A percentile compares a stretch with the other conserved stretches of the same genome.
Evolutionary conservation across 1,140 invertebrate genomes (phyloP).

Genomic region (Drosophila guanche): DNA sequence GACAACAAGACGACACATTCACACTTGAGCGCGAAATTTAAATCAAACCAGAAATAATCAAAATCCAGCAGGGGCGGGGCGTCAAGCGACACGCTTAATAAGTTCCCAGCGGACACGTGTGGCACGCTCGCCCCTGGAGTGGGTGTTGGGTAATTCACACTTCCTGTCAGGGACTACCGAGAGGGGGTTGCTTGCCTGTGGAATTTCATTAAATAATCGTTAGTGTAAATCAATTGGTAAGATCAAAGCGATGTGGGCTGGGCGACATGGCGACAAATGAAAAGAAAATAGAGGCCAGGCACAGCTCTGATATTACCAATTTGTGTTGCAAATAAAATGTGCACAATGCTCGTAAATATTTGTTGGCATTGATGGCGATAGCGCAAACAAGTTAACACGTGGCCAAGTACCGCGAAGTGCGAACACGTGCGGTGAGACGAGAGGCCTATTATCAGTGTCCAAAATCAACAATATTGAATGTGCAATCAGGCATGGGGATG

Average conservation of each 20-base stretch:
- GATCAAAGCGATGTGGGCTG: slow-evolving; percentile 71
- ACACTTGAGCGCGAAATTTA: slow-evolving; percentile 22
- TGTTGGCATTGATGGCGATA: slow-evolving; percentile 53
- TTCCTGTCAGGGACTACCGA: slow-evolving; percentile 53
- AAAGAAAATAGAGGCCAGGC: slow-evolving; percentile 63
- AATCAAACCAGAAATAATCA: slow-evolving; percentile 45
- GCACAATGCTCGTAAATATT: slow-evolving; percentile 57
- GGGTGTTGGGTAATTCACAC: slow-evolving; percentile 74
- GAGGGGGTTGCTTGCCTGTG: slow-evolving; percentile 8
- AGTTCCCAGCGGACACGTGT: slow-evolving; percentile 58
- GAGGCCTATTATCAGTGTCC: slow-evolving; percentile 67
- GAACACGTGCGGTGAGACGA: slow-evolving; percentile 62
- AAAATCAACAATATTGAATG: slow-evolving; percentile 73
- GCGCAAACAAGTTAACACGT: slow-evolving; percentile 64
- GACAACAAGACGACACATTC: slow-evolving; percentile 34
- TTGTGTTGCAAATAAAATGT: slow-evolving; percentile 60
- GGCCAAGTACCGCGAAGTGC: slow-evolving; percentile 68
- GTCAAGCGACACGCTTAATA: slow-evolving; percentile 58
- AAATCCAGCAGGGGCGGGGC: slow-evolving; percentile 7
- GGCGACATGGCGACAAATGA: slow-evolving; percentile 77
- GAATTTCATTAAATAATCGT: slow-evolving; percentile 82
- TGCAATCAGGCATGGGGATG: slow-evolving; percentile 4
- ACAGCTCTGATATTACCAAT: slow-evolving; percentile 63
- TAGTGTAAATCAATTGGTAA: slow-evolving; percentile 80
- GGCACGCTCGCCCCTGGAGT: slow-evolving; percentile 34